Evolutionary conservation across 2,888 invertebrate species (phyloP).

Genomic region (Lasioglossum oenotherae): DNA sequence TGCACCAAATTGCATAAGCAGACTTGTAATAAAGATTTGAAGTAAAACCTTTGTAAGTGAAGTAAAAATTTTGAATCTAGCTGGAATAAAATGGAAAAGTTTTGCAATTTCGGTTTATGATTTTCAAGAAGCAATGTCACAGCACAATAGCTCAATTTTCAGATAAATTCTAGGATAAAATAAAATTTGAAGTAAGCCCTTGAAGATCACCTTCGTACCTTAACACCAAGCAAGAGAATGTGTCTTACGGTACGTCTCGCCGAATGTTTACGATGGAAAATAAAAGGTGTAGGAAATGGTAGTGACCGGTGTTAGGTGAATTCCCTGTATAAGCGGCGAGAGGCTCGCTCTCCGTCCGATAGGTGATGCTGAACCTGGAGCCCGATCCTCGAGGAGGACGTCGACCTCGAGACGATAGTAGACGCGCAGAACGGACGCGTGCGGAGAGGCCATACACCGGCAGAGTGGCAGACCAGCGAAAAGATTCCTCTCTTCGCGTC

Average conservation of each 20-base stretch:
- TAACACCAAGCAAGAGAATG: too few relatives aligned
- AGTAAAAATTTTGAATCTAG: too few relatives aligned
- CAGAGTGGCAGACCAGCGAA: slow-evolving; percentile 16
- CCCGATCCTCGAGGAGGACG: slow-evolving; percentile 80
- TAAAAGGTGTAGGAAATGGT: neutral
- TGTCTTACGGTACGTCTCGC: neutral
- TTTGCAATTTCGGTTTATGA: neutral
- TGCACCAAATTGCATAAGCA: neutral
- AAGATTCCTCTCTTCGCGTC: slow-evolving; percentile 58
- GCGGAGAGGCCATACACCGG: slow-evolving; percentile 50
- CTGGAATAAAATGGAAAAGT: too few relatives aligned
- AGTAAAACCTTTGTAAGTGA: too few relatives aligned
- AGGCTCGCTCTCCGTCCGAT: slow-evolving; percentile 79
- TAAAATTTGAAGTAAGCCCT: too few relatives aligned
- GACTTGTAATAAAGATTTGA: too few relatives aligned
- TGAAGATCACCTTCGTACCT: too few relatives aligned
- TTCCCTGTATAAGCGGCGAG: slow-evolving; percentile 3
- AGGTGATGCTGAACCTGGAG: slow-evolving; percentile 82
- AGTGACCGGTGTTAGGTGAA: neutral
- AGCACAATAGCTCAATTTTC: too few relatives aligned
- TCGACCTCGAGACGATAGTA: slow-evolving; percentile 75
- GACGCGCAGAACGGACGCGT: slow-evolving; percentile 55
- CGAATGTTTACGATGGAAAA: neutral
- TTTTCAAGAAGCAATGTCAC: neutral
- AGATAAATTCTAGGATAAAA: too few relatives aligned